phyloP scores from a whole-genome alignment of 2,797 vertebrate genomes.

The Peromyscus melanophrys region DNA sequence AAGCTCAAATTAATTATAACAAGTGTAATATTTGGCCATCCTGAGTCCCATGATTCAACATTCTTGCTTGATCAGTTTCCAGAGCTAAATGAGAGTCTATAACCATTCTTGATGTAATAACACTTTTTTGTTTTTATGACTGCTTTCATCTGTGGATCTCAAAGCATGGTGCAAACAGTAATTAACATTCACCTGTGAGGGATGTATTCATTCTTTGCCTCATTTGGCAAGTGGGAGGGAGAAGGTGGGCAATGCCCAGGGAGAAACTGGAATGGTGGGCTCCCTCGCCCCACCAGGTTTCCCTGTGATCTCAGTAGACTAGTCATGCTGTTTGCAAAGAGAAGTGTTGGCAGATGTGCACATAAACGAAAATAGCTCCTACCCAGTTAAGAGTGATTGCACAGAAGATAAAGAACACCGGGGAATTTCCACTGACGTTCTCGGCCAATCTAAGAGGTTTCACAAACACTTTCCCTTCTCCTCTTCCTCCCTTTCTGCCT shows the following conservation, averaged over 20 bases:
- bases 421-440: slow-evolving; percentile 18
- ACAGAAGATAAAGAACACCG: not conserved
- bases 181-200: slow-evolving; percentile 79
- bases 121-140: slow-evolving; percentile 76
- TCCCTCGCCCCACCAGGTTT: not conserved
- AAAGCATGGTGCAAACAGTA: slow-evolving; percentile 77
- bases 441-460: not conserved
- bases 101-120: slow-evolving; percentile 75
- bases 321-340: not conserved
- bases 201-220: slow-evolving; percentile 43
- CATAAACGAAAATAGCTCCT: slow-evolving; percentile 31
- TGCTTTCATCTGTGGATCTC: slow-evolving; percentile 84
- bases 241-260: not conserved
- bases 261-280: slow-evolving; percentile 39
- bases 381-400: not conserved
- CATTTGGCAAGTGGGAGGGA: slow-evolving; percentile 32
- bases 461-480: not conserved
- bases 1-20: slow-evolving; percentile 83
- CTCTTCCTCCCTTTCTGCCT: too few species aligned
- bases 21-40: slow-evolving; percentile 79
- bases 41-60: slow-evolving; percentile 73
- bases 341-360: not conserved
- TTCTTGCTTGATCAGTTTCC: slow-evolving; percentile 80
- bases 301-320: not conserved
- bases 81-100: slow-evolving; percentile 78